Base-by-base conservation (phyloP, 2,797 vertebrate species). In the Manis javanica region DNA sequence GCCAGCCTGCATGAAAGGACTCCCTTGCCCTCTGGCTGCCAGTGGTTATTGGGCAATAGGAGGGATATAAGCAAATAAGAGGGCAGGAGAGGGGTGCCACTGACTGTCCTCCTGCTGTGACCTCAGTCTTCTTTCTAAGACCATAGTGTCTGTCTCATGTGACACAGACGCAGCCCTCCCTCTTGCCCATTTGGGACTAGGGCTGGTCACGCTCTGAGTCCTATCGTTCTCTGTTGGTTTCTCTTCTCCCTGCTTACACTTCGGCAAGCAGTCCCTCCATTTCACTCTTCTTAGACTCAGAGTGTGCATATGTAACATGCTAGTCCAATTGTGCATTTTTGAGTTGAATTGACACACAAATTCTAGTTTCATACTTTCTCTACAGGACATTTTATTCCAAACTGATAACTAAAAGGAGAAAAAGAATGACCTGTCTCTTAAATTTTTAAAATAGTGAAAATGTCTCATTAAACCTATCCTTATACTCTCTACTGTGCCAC, bases 251-350 rank as follows among this genome's bases (percentile, higher is more conserved):
- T 68, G 2, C 1, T 31, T 81, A 75, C 12, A n/a, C 3, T 53
- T 42, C 34, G 26, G 7, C 49, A 29, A 51, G 9, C n/a, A 9
- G 15, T 34, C 51, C 3, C 14, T 59, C n/a, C 14, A 57, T 29
- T 63, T 18, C 34, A 37, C 14, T 42, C 21, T 79, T 14, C 15
- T 75, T 19, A 55, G 34, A 63, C 7, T 15, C 26, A 51, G 23
- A 66, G 9, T n/a, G 12, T 55, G 3, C 0, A 1, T 23, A 13
- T 2, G 10, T 0, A 23, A 14, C 13, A 61, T 6, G 24, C 2
- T 19, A 3, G 4, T 59, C 5, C 5, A 14, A 31, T 46, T 90
- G 39, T 77, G 34, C 10, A 85, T 57, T 64, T 89, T 51, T 55
- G 29, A 82, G 23, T 85, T 55, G 26, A 7, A 42, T 26, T 46